Conservation (phyloP, 2,113 vertebrate species). For the Colinus virginianus region DNA sequence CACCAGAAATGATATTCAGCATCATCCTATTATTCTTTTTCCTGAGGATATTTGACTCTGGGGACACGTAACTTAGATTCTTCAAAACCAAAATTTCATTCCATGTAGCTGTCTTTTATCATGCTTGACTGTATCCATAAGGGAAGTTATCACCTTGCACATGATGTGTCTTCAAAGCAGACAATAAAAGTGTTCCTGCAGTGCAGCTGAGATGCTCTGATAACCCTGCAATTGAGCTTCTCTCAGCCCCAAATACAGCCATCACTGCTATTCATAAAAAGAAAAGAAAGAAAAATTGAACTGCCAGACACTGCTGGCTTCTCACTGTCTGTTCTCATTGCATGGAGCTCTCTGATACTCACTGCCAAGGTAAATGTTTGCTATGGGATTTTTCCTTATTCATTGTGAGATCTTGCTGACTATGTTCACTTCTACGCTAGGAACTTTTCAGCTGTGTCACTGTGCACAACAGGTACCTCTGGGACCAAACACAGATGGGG, state of each 20-base stretch:
- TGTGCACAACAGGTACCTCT: background rate
- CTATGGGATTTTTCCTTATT: background rate
- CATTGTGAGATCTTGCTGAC: accelerated
- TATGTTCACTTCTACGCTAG: background rate
- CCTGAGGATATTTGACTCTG: background rate
- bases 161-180: background rate
- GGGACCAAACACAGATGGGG: background rate
- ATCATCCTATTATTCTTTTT: background rate
- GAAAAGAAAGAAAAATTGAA: background rate
- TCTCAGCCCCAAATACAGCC: background rate
- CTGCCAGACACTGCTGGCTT: background rate
- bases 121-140: background rate
- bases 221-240: background rate
- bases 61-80: background rate
- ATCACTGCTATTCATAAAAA: background rate
- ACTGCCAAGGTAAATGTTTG: background rate
- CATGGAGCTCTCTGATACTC: background rate
- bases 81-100: background rate
- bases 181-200: background rate
- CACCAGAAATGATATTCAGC: background rate
- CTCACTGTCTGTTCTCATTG: background rate
- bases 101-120: background rate
- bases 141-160: background rate
- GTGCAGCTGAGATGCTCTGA: background rate
- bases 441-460: background rate